Evolutionary conservation across 2,797 vertebrate genomes (phyloP), one percentile per base, ranked within the genome.

Genomic region (Acrocephalus scirpaceus): DNA sequence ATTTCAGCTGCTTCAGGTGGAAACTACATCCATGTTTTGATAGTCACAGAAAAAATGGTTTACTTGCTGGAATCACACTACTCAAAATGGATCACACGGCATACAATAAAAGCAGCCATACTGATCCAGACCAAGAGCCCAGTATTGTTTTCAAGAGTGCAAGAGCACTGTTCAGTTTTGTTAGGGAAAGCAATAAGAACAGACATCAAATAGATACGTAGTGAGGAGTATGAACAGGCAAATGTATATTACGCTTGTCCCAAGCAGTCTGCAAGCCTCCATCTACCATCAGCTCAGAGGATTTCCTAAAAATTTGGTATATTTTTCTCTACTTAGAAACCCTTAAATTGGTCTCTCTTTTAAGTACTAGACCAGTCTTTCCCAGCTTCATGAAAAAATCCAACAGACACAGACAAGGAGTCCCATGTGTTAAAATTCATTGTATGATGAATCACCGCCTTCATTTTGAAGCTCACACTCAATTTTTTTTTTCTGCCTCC

Each of bases 231-330:
- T 0, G 0, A 73, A 60, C 16, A 75, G 15, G 26, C 16, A 72
- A 75, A 78, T 17, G 22, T 34, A 0, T 1, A 18, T 2, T n/a
- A 67, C 0, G 0, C 23, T 56, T 67, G 42, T n/a, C 23, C 58
- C 34, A 80, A 0, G 0, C 26, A 13, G 19, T 73, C 53, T 57
- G 29, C 26, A 48, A 94, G 48, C 17, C 21, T 80, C 30, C 7
- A 17, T 7, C 47, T 48, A 48, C 13, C 76, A 83, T 14, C 48
- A 82, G 22, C 30, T 77, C 51, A 76, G 17, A 71, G 27, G n/a
- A 71, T 13, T 62, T 64, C 65, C 72, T 80, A 80, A 71, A 73
- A 42, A 40, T 7, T 18, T 36, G 13, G 0, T n/a, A n/a, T 8
- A 7, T 20, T 75, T 61, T 77, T 61, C 30, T 72, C 72, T 42